These are phyloP conservation scores for Drosophila sproati DNA, from an alignment of 1,140 invertebrate species.

Conservation along the genomic window DNA sequence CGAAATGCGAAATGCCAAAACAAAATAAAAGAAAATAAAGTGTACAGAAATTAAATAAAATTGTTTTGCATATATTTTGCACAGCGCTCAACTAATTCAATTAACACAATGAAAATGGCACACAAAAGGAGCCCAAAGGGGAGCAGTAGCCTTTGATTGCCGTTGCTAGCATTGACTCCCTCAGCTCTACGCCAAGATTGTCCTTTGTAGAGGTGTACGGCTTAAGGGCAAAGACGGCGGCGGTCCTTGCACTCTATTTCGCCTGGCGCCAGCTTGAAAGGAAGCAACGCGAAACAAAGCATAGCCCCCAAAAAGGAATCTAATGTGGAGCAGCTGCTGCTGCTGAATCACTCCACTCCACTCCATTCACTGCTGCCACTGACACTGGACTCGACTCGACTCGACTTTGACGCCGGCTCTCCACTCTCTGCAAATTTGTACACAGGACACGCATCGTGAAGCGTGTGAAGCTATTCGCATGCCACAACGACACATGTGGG, in stretches of 20 bases:
- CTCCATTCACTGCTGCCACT: constrained; percentile 27
- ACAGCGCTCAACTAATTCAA: constrained; percentile 68
- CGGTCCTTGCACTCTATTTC: constrained; percentile 69
- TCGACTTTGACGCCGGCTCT: background rate
- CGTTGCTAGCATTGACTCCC: constrained; percentile 7
- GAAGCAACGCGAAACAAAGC: constrained; percentile 31
- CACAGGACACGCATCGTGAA: constrained; percentile 67
- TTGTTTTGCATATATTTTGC: constrained; percentile 66
- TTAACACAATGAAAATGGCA: constrained; percentile 72
- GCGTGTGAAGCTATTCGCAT: constrained; percentile 46
- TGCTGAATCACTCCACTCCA: background rate
- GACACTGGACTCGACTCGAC: constrained; percentile 42
- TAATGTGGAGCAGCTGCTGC: constrained; percentile 32
- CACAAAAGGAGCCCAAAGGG: constrained; percentile 29
- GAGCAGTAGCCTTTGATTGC: constrained; percentile 27
- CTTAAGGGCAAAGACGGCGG: constrained; percentile 48
- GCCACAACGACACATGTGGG: constrained; percentile 36
- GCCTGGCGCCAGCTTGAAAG: background rate
- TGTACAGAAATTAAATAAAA: constrained; percentile 65
- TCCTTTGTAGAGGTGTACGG: constrained; percentile 51
- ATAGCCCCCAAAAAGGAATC: constrained; percentile 31
- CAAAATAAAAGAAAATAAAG: constrained; percentile 33
- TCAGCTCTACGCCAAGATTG: constrained; percentile 6
- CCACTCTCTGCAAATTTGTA: constrained; percentile 52
- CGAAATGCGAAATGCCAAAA: constrained; percentile 4